These are phyloP conservation scores for Penaeus monodon DNA, from an alignment of 2,888 invertebrate genomes.

Conservation along the genomic window DNA sequence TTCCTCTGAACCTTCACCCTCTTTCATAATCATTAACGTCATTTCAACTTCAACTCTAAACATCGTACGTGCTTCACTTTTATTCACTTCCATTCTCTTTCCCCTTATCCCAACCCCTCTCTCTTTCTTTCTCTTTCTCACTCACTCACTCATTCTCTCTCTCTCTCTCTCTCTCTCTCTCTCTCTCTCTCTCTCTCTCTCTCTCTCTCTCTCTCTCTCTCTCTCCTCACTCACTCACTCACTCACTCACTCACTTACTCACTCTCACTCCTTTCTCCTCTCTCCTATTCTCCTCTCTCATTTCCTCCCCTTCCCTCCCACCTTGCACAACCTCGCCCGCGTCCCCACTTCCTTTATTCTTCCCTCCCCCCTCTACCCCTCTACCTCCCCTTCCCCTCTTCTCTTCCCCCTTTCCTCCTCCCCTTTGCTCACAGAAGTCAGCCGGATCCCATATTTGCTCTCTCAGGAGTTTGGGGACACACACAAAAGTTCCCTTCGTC, in stretches of 20 bases:
- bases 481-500: conserved; percentile 30
- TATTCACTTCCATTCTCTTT: too few species aligned
- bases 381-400: not conserved
- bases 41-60: too few species aligned
- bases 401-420: not conserved
- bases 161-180: not conserved
- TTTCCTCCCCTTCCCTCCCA: not conserved
- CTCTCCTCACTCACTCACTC: not conserved
- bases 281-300: not conserved
- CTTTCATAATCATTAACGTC: too few species aligned
- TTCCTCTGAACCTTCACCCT: too few species aligned
- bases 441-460: conserved; percentile 20
- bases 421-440: not conserved
- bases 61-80: too few species aligned
- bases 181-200: not conserved
- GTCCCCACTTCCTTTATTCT: not conserved
- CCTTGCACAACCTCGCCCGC: not conserved
- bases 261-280: too few species aligned
- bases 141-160: too few species aligned
- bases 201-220: not conserved
- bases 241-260: not conserved
- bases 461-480: conserved; percentile 16
- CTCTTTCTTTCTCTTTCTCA: too few species aligned
- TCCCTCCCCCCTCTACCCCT: not conserved
- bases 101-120: too few species aligned